Base-by-base conservation (phyloP, 2,113 vertebrate species). In the Noturus placidus region DNA sequence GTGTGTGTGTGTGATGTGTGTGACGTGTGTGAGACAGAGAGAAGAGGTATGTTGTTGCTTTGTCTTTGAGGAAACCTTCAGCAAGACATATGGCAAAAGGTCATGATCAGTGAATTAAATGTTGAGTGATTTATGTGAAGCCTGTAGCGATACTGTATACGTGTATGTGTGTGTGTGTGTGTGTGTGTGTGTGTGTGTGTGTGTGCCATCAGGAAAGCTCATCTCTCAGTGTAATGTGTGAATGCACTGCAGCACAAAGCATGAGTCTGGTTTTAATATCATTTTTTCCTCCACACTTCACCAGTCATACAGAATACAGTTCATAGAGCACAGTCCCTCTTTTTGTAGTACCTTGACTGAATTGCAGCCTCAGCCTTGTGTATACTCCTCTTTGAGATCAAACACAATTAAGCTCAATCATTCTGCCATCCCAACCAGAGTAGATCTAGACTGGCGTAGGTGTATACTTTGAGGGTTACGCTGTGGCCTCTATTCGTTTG, bases 341-440 rank as follows among this genome's bases (percentile, higher is more conserved):
- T 33, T 59, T 46, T 63, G 42, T 63, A 63, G 80, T 76, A 63
- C n/a, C 46, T 61, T 54, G 38, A 38, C 61, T 56, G 70, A 69
- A 82, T 79, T 42, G 42, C 46, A 78, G 81, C 30, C 15, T 13
- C 22, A 46, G 22, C 25, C 74, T 70, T 56, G 61, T 79, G 72
- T 67, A 42, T 61, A 54, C 38, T 65, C 38, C 74, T 74, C 59
- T 69, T 33, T 19, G 15, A 84, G 81, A 79, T 87, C 86, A 87
- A 87, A 87, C 69, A 65, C 82, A 84, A 56, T 84, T 84, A 88
- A 88, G 82, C 59, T 84, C 72, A 84, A 84, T 88, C 59, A 57
- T 76, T 63, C 63, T 87, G 38, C 56, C 35, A 79, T 74, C 38
- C 79, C 25, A 70, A 25, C 35, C 56, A 25, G 82, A 87, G 42